Evolutionary conservation across 2,797 vertebrate species (phyloP).

Genomic region (Myotis vivesi): DNA sequence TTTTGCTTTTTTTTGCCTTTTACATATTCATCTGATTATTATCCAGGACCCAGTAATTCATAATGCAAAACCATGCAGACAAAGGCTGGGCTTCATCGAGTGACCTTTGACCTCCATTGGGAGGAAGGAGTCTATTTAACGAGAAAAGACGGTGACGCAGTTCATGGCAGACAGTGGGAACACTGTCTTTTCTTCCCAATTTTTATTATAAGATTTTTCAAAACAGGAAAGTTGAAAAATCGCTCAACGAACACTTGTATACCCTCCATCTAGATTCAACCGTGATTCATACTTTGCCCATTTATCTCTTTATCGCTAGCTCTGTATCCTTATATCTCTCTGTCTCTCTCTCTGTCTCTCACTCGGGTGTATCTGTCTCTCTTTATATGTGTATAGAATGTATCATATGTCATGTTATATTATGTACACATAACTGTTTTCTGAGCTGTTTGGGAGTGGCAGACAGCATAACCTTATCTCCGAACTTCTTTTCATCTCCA

Average conservation of each 20-base stretch:
- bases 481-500: neutral
- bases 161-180: too few species aligned
- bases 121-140: neutral
- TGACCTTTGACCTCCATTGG: neutral
- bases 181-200: neutral
- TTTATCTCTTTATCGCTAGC: neutral
- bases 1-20: neutral
- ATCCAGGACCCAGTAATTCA: neutral
- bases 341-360: neutral
- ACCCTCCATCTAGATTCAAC: neutral
- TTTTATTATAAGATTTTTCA: neutral
- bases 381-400: neutral
- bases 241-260: neutral
- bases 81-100: neutral
- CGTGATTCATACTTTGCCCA: neutral
- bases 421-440: neutral
- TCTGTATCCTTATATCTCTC: neutral
- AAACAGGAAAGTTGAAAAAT: constrained; percentile 5
- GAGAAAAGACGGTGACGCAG: neutral
- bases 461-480: neutral
- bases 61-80: neutral
- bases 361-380: neutral
- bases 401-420: neutral
- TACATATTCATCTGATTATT: neutral
- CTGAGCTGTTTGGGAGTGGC: neutral